These are phyloP conservation scores for Archilochus colubris DNA, from an alignment of 2,113 vertebrate species.

Conservation along the genomic window DNA sequence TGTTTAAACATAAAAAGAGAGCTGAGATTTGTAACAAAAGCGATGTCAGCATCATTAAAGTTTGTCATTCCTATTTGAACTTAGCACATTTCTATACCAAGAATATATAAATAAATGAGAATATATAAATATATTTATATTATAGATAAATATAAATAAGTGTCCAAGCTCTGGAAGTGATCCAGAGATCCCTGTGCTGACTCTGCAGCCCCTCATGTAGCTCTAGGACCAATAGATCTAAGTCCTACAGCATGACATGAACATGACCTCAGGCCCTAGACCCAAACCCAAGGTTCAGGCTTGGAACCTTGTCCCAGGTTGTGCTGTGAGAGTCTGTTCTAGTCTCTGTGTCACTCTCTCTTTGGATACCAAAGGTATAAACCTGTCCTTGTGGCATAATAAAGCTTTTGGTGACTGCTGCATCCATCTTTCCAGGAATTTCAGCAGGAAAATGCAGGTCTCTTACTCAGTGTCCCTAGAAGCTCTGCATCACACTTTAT, in stretches of 20 bases:
- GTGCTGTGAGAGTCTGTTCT: background rate
- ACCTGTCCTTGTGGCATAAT: background rate
- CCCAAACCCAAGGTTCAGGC: background rate
- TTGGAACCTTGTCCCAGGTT: background rate
- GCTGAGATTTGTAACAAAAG: background rate
- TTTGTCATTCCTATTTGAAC: background rate
- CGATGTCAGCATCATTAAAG: background rate
- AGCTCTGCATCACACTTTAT: background rate
- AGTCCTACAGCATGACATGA: background rate
- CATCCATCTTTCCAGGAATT: background rate
- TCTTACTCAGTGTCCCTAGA: background rate
- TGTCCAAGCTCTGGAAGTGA: background rate
- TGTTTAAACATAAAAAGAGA: accelerated
- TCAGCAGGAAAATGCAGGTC: background rate
- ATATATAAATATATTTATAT: too few relatives aligned
- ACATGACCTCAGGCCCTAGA: background rate
- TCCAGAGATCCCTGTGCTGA: background rate
- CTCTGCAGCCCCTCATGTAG: accelerated
- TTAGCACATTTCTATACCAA: background rate
- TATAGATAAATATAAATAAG: background rate
- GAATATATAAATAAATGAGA: background rate
- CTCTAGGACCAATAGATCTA: background rate
- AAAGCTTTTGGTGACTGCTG: background rate
- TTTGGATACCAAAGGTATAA: background rate
- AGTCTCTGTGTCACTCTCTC: background rate